Percentiles rank a stretch among this genome's conserved stretches.
Conservation (phyloP, 2,113 vertebrate species). For the Coracopsis vasa region DNA sequence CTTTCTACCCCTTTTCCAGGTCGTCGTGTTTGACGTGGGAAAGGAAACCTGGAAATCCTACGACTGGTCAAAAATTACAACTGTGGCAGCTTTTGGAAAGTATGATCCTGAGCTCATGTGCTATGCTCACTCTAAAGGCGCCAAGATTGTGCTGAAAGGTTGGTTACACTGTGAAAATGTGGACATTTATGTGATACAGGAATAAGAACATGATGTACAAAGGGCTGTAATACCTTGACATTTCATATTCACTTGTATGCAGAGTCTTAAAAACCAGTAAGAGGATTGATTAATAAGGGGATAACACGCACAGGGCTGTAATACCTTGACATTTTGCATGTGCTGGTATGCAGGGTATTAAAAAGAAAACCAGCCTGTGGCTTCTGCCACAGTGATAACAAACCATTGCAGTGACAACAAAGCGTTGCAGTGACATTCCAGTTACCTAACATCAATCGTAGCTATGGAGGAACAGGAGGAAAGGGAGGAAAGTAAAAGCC, state of each 20-base stretch:
- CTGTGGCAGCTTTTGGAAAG: conserved; percentile 86
- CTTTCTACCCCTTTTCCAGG: conserved; percentile 66
- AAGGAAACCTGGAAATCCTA: conserved; percentile 87
- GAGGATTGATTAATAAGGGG: not conserved
- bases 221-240: not conserved
- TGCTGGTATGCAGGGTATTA: not conserved
- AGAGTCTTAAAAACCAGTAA: not conserved
- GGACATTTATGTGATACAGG: fast-evolving
- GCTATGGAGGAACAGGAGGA: not conserved
- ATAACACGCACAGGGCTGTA: not conserved
- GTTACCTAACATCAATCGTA: not conserved
- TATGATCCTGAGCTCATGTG: conserved; percentile 92
- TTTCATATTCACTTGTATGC: not conserved
- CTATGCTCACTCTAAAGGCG: conserved; percentile 86
- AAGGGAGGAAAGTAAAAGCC: not conserved
- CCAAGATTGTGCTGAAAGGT: conserved; percentile 92
- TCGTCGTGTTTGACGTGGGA: conserved; percentile 91
- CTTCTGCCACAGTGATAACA: not conserved
- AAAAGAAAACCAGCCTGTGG: not conserved
- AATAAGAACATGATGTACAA: not conserved
- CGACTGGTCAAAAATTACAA: conserved; percentile 92
- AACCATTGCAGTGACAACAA: not conserved
- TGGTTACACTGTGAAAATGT: not conserved
- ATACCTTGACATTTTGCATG: not conserved
- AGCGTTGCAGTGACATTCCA: not conserved